Percentiles rank a stretch among this genome's conserved stretches.
phyloP scores from a whole-genome alignment of 2,797 vertebrate genomes.

The Mormyrops attenuatus region DNA sequence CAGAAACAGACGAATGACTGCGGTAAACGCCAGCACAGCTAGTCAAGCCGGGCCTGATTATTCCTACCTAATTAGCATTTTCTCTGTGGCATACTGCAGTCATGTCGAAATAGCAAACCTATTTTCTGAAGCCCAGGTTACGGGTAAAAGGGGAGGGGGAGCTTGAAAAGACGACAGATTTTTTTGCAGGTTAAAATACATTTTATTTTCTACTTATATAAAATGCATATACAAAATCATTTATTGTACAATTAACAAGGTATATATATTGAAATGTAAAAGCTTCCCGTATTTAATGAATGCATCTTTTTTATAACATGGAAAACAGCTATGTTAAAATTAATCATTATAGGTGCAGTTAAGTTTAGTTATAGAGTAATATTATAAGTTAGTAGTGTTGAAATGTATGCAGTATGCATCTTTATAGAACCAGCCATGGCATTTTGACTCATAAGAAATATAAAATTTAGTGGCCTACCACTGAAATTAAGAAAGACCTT shows the following conservation, averaged over 20 bases:
- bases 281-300: background rate
- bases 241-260: background rate
- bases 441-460: background rate
- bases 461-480: conserved; percentile 8
- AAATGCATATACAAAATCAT: background rate
- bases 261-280: background rate
- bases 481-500: background rate
- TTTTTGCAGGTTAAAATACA: background rate
- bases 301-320: background rate
- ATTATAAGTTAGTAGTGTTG: background rate
- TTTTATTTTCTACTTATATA: background rate
- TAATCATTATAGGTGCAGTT: background rate
- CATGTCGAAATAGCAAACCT: conserved; percentile 55
- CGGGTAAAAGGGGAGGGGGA: background rate
- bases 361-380: background rate
- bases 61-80: conserved; percentile 68
- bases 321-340: background rate
- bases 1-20: conserved; percentile 66
- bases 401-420: background rate
- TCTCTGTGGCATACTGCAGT: conserved; percentile 52
- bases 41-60: conserved; percentile 60
- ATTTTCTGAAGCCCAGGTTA: conserved; percentile 43
- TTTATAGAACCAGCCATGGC: background rate
- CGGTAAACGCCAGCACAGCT: conserved; percentile 59
- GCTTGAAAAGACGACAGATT: background rate